These are phyloP conservation scores for Pseudomyrmex concolor DNA, from an alignment of 1,140 invertebrate genomes.

Conservation along the genomic window DNA sequence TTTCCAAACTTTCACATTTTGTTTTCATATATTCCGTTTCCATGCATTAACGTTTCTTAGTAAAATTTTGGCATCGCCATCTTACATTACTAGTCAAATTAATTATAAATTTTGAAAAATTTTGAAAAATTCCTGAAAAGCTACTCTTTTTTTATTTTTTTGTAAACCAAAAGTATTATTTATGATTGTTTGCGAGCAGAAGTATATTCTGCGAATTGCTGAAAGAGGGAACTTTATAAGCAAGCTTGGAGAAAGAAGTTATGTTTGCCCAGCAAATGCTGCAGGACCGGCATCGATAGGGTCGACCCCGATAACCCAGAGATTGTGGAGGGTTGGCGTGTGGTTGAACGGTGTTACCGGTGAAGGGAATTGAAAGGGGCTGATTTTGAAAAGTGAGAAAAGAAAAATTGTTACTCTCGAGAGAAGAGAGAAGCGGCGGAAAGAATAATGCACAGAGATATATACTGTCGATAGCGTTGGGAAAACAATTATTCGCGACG, in stretches of 20 bases:
- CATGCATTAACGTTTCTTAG: neutral
- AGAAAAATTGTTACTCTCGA: constrained; percentile 11
- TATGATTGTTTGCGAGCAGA: neutral
- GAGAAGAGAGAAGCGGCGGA: neutral
- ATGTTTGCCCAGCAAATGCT: constrained; percentile 20
- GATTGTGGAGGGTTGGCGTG: neutral
- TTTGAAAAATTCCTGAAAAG: neutral
- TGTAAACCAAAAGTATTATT: neutral
- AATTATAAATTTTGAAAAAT: neutral
- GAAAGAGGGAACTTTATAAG: constrained; percentile 30
- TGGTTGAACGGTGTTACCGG: neutral
- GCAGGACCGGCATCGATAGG: constrained; percentile 8
- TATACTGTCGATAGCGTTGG: constrained; percentile 35
- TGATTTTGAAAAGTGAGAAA: neutral
- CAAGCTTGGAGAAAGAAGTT: neutral
- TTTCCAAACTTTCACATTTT: neutral
- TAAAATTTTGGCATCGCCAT: no score
- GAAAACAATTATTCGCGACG: constrained; percentile 61
- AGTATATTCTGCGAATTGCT: neutral
- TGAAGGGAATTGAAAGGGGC: neutral
- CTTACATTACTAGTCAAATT: no score
- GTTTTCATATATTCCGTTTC: neutral
- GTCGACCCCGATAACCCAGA: constrained; percentile 8
- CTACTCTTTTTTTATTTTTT: neutral
- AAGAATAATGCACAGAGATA: neutral